These are phyloP conservation scores for Heliconius sara DNA, from an alignment of 2,888 invertebrate genomes.

Conservation along the genomic window DNA sequence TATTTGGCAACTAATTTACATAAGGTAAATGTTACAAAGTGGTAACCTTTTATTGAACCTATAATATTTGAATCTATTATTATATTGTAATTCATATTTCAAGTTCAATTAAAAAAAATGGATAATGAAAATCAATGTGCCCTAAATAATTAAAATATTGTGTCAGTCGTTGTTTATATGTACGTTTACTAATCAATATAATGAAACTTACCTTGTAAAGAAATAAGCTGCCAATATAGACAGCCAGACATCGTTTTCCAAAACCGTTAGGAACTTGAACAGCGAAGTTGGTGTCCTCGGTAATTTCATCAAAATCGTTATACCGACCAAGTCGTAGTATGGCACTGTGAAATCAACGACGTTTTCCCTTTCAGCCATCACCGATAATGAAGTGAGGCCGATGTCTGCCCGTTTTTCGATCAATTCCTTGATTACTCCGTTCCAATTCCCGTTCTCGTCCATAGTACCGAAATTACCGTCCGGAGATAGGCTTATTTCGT, in stretches of 20 bases:
- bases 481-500: conserved; percentile 91
- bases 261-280: conserved; percentile 97
- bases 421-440: conserved; percentile 91
- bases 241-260: conserved; percentile 98
- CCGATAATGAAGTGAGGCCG: conserved; percentile 95
- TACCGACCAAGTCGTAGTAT: conserved; percentile 98
- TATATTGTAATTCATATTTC: not conserved
- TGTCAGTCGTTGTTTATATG: too few relatives aligned
- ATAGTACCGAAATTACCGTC: conserved; percentile 95
- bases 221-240: conserved; percentile 97
- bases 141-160: too few relatives aligned
- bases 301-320: conserved; percentile 97
- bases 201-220: conserved; percentile 89
- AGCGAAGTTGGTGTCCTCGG: conserved; percentile 95
- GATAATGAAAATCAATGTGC: too few relatives aligned
- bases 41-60: not conserved
- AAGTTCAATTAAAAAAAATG: too few relatives aligned
- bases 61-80: not conserved
- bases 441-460: conserved; percentile 94
- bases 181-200: not conserved
- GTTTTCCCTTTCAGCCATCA: conserved; percentile 98
- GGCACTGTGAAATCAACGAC: conserved; percentile 99
- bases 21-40: not conserved
- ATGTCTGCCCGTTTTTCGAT: conserved; percentile 96
- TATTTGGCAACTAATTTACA: too few relatives aligned